A percentile compares a stretch with the other conserved stretches of the same genome.
These are phyloP conservation scores for Camponotus vicinus DNA, from an alignment of 1,140 invertebrate species.

Conservation along the genomic window DNA sequence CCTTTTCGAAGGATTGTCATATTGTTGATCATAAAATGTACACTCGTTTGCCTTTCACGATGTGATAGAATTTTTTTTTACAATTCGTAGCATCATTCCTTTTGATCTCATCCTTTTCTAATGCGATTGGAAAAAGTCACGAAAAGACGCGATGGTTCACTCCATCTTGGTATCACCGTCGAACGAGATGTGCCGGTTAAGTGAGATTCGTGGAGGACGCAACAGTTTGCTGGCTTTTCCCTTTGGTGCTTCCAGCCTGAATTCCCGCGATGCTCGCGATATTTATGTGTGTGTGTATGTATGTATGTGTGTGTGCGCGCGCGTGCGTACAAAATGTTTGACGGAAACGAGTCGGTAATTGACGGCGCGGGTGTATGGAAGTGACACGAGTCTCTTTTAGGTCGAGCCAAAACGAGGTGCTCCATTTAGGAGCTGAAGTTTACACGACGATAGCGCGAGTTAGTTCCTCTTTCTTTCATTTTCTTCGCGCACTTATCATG, in stretches of 20 bases:
- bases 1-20: neutral
- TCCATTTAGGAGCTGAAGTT: conserved; percentile 38
- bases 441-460: conserved; percentile 33
- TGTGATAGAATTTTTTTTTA: neutral
- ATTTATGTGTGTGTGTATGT: conserved; percentile 11
- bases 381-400: conserved; percentile 12
- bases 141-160: neutral
- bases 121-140: neutral
- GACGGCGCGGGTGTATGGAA: neutral
- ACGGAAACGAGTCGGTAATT: neutral
- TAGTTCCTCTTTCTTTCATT: neutral
- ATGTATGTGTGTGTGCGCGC: too few species aligned
- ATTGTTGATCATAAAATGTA: neutral
- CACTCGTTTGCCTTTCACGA: neutral
- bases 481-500: conserved; percentile 18
- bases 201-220: conserved; percentile 45
- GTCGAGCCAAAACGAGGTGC: neutral
- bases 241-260: conserved; percentile 44
- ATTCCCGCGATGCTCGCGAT: conserved; percentile 8
- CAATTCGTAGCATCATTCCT: neutral
- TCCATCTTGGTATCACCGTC: conserved; percentile 1
- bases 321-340: neutral
- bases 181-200: conserved; percentile 21
- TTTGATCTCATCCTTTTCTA: neutral
- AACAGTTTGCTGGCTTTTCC: conserved; percentile 67